A percentile compares a stretch with the other conserved stretches of the same genome.
These are phyloP conservation scores for Toxotes chatareus DNA, from an alignment of 2,113 vertebrate species.

Conservation along the genomic window DNA sequence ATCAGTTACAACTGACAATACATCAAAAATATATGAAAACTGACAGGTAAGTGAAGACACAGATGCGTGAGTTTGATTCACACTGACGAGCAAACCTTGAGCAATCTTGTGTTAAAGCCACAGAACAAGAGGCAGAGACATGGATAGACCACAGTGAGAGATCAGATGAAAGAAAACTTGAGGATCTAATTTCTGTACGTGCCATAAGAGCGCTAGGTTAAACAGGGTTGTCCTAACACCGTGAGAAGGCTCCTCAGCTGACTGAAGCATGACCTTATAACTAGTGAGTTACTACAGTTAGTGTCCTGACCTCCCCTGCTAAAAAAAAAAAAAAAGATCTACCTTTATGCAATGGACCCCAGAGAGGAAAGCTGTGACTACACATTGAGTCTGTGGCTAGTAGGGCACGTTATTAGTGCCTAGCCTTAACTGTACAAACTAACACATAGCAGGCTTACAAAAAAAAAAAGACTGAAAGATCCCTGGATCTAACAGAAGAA, in stretches of 20 bases:
- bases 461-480: conserved; percentile 1
- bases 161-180: background rate
- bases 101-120: background rate
- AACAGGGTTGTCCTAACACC: background rate
- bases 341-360: conserved; percentile 49
- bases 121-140: background rate
- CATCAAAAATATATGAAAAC: conserved; percentile 25
- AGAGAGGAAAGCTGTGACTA: conserved; percentile 43
- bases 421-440: conserved; percentile 10
- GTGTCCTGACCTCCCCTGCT: conserved; percentile 41
- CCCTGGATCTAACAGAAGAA: background rate
- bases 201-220: background rate
- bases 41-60: background rate
- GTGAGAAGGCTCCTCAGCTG: conserved; percentile 46
- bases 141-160: background rate
- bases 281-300: conserved; percentile 43
- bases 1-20: conserved; percentile 23
- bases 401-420: conserved; percentile 20
- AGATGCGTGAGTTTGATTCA: conserved; percentile 2
- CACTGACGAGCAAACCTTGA: background rate
- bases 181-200: conserved; percentile 5
- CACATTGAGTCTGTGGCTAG: conserved; percentile 17
- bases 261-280: conserved; percentile 61
- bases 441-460: background rate
- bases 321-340: conserved; percentile 57